Conservation (phyloP, 2,113 vertebrate genomes). For the Gasterosteus aculeatus region DNA sequence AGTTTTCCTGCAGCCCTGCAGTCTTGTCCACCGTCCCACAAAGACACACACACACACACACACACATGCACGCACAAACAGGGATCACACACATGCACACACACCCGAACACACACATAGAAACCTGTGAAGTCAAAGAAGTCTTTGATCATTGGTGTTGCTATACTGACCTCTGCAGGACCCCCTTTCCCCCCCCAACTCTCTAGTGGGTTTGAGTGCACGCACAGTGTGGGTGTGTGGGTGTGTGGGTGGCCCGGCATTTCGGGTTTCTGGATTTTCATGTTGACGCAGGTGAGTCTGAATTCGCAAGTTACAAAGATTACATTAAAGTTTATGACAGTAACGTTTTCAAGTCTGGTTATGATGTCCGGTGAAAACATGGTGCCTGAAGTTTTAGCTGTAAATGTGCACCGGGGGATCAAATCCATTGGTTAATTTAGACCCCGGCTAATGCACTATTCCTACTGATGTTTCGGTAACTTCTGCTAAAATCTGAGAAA, state of each 20-base stretch:
- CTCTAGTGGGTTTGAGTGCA: conserved; percentile 40
- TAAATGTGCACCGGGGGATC: not conserved
- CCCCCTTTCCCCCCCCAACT: conserved; percentile 4
- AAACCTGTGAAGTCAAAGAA: conserved; percentile 54
- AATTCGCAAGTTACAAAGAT: not conserved
- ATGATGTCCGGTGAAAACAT: not conserved
- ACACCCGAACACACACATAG: conserved; percentile 13
- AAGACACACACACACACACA: conserved; percentile 15
- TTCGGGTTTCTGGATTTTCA: not conserved
- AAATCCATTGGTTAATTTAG: not conserved
- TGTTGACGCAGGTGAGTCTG: not conserved
- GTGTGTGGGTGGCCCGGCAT: conserved; percentile 9
- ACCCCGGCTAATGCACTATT: not conserved
- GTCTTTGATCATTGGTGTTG: conserved; percentile 80
- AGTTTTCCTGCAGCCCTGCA: conserved; percentile 25
- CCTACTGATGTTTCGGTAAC: not conserved
- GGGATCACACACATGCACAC: not conserved
- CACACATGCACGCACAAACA: not conserved
- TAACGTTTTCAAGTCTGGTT: not conserved
- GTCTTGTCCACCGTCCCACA: conserved; percentile 31
- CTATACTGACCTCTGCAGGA: conserved; percentile 93
- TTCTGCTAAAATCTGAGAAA: not conserved
- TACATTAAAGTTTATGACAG: not conserved
- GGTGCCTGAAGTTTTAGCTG: not conserved
- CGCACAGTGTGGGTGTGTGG: conserved; percentile 12